Evolutionary conservation across 2,113 vertebrate genomes (phyloP).

Genomic region (Oostethus manadensis): DNA sequence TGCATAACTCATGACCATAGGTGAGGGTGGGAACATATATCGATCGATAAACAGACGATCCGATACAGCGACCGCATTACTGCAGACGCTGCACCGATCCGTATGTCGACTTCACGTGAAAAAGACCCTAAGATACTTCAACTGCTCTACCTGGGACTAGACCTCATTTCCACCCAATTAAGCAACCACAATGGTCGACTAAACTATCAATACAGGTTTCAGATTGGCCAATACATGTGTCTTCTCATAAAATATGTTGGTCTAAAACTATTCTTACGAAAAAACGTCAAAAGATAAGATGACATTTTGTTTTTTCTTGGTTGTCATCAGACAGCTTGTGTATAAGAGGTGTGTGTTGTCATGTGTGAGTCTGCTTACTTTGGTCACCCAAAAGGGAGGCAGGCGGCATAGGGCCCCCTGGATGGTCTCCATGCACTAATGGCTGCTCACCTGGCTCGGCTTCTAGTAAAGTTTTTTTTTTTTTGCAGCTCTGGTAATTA

Average conservation of each 20-base stretch:
- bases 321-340: not conserved
- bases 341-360: constrained; percentile 10
- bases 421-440: constrained; percentile 63
- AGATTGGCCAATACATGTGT: not conserved
- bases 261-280: not conserved
- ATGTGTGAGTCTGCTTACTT: constrained; percentile 7
- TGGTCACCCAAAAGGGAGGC: constrained; percentile 14
- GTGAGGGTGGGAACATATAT: too few relatives aligned
- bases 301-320: not conserved
- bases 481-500: constrained; percentile 67
- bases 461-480: constrained; percentile 43
- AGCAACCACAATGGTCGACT: too few relatives aligned
- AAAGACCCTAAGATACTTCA: too few relatives aligned
- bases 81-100: too few relatives aligned
- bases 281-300: not conserved
- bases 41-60: too few relatives aligned
- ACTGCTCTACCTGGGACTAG: too few relatives aligned
- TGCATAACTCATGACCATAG: too few relatives aligned
- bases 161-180: too few relatives aligned
- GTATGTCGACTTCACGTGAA: too few relatives aligned
- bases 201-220: too few relatives aligned
- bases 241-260: not conserved
- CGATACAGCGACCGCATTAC: too few relatives aligned
- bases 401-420: constrained; percentile 48
- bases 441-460: constrained; percentile 63